Conservation (phyloP, 2,888 invertebrate species). For the Phorcus lineatus region DNA sequence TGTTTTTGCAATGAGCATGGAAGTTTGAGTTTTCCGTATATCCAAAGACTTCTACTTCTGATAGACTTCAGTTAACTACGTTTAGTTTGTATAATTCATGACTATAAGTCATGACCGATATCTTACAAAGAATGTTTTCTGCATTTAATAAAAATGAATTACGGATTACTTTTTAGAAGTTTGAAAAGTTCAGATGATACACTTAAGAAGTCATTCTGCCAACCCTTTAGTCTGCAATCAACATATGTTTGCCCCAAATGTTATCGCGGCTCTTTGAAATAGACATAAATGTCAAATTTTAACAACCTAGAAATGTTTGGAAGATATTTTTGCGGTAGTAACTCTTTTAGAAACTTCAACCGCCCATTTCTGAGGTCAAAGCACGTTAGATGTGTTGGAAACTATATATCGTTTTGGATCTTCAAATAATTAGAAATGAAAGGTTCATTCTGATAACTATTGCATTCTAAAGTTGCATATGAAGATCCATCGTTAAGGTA, state of each 20-base stretch:
- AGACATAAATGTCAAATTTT: slow-evolving; percentile 22
- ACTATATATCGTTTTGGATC: not conserved
- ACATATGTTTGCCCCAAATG: slow-evolving; percentile 24
- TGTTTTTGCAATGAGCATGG: too few relatives aligned
- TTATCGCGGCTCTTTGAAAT: slow-evolving; percentile 19
- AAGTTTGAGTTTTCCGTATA: too few relatives aligned
- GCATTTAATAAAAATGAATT: too few relatives aligned
- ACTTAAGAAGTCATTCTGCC: not conserved
- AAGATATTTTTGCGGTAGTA: slow-evolving; percentile 4
- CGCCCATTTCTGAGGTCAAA: slow-evolving; percentile 9
- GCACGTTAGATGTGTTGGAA: not conserved
- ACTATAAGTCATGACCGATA: too few relatives aligned
- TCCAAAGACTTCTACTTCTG: too few relatives aligned
- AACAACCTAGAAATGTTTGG: slow-evolving; percentile 16
- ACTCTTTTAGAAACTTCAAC: slow-evolving; percentile 10
- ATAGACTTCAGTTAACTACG: too few relatives aligned
- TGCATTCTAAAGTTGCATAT: too few relatives aligned
- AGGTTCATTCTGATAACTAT: too few relatives aligned
- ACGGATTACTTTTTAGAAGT: not conserved
- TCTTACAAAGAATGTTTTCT: too few relatives aligned
- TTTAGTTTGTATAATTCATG: too few relatives aligned
- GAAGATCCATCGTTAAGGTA: too few relatives aligned
- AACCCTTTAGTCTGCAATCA: slow-evolving; percentile 10
- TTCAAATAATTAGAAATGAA: too few relatives aligned
- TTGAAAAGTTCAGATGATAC: not conserved